Percentiles rank a stretch among this genome's conserved stretches.
Conservation (phyloP, 2,113 vertebrate species). For the Poecile atricapillus region DNA sequence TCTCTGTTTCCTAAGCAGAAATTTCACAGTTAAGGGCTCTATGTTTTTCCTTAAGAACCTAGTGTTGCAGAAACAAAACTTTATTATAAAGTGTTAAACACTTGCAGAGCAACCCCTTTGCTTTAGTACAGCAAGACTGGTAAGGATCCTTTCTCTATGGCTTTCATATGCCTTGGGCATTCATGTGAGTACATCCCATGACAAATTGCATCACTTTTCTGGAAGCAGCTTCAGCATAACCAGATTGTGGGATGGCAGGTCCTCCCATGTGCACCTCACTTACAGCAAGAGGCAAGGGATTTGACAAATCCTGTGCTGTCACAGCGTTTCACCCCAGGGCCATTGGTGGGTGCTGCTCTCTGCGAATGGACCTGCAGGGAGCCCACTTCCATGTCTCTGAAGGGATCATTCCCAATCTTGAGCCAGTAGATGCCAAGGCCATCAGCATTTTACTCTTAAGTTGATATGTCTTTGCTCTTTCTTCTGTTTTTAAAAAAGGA, state of each 20-base stretch:
- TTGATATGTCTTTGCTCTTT: background rate
- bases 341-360: background rate
- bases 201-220: background rate
- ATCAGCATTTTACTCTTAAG: background rate
- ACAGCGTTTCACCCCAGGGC: background rate
- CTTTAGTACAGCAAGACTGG: background rate
- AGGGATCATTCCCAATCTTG: background rate
- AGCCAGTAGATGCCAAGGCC: background rate
- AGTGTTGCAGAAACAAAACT: background rate
- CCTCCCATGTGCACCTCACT: background rate
- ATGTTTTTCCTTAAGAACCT: background rate
- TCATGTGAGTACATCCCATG: background rate
- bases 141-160: background rate
- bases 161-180: background rate
- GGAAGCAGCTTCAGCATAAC: background rate
- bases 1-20: background rate
- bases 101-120: background rate
- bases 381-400: background rate
- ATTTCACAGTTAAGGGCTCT: background rate
- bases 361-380: fast-evolving
- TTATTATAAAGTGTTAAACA: background rate
- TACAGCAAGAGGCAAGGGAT: background rate
- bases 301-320: background rate
- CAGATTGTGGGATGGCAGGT: background rate
- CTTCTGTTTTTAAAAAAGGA: background rate